A percentile compares a stretch with the other conserved stretches of the same genome.
Conservation (phyloP, 2,113 vertebrate species). For the Poicephalus meyeri region DNA sequence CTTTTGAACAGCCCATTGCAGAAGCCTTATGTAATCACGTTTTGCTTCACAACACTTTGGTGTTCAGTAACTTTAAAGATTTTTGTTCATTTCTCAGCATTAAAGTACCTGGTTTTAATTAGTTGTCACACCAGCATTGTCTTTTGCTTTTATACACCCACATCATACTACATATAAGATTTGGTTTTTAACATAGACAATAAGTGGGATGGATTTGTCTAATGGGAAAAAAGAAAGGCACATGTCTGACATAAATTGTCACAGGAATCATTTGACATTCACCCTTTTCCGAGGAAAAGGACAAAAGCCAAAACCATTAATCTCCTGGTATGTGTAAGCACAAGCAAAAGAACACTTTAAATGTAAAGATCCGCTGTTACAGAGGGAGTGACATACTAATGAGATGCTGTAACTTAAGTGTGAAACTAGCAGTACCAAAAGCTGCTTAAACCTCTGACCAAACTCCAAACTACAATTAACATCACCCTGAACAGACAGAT, state of each 20-base stretch:
- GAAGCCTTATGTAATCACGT: neutral
- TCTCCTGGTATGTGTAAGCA: neutral
- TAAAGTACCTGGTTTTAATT: conserved; percentile 28
- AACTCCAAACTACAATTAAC: neutral
- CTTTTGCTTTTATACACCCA: neutral
- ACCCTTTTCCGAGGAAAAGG: neutral
- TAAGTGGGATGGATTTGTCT: neutral
- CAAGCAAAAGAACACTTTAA: neutral
- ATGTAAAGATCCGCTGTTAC: neutral
- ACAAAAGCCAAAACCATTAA: neutral
- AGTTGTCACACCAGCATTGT: conserved; percentile 21
- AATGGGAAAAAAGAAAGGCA: neutral
- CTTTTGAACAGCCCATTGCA: neutral
- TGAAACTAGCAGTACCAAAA: neutral
- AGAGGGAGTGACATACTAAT: neutral
- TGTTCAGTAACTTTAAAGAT: neutral
- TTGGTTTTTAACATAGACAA: neutral
- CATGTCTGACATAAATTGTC: neutral
- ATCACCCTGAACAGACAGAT: neutral
- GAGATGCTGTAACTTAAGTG: neutral
- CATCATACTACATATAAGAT: neutral
- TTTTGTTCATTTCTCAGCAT: neutral
- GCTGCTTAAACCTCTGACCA: neutral
- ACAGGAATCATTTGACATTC: neutral
- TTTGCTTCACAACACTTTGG: neutral